Evolutionary conservation across 2,888 invertebrate species (phyloP), one percentile per base, ranked within the genome.

Genomic region (Drosophila tripunctata): DNA sequence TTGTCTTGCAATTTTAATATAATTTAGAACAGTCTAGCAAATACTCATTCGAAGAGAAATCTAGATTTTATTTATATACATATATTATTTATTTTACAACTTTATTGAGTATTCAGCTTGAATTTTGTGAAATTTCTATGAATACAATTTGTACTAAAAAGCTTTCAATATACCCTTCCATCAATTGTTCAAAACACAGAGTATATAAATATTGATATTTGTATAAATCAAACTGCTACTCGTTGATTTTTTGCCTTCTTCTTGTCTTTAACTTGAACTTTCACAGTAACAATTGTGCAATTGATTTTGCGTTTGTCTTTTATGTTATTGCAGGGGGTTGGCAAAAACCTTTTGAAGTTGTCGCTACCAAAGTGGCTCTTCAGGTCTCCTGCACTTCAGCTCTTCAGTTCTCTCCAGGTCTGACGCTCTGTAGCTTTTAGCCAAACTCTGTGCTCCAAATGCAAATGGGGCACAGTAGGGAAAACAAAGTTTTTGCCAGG

Each of bases 261-360:
- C 40, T 63, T 24, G 31, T 35, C 17, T 35, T 10, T 17, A 44
- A 44, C 30, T 35, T 10, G 14, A 44, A 44, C 30, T 38, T 24
- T 54, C 10, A 4, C n/a, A 36, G 44, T 43, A 21, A 48, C 50
- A 64, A 55, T 54, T 69, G 41, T 44, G 22, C 54, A 55, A 63
- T 72, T 75, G 74, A 21, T 64, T 41, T 77, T 56, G 44, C 47
- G 60, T 31, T 66, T 21, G 51, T 47, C 54, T 65, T 84, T 78
- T 75, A 52, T 65, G 58, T 51, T 50, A 3, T 10, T 27, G 8
- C 15, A 19, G 3, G 8, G 38, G 12, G 21, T n/a, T n/a, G 38
- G 24, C 21, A 38, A 30, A 38, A 69, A 52, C 38, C 71, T 71
- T 80, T 81, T 87, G 65, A 87, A 87, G 81, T 87, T 87, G 61